A percentile compares a stretch with the other conserved stretches of the same genome.
phyloP scores from a whole-genome alignment of 2,888 invertebrate species.

The Pammene fasciana region DNA sequence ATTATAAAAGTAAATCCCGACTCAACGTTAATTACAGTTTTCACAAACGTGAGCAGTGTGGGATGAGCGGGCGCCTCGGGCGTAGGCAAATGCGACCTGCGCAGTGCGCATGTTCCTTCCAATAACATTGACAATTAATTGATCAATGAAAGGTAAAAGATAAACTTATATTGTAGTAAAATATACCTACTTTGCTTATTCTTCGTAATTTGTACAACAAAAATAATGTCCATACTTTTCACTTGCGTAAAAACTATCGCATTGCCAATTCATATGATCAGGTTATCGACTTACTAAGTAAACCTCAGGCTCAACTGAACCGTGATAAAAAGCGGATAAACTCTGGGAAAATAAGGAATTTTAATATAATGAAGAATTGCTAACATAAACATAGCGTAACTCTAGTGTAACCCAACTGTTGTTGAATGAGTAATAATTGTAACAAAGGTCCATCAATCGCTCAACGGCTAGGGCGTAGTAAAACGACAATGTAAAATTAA shows the following conservation, averaged over 20 bases:
- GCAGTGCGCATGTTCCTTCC: neutral
- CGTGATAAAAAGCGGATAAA: too few species aligned
- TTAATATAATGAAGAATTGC: too few species aligned
- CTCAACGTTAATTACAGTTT: constrained; percentile 29
- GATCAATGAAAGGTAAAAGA: constrained; percentile 30
- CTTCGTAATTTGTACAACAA: too few species aligned
- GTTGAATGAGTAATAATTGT: constrained; percentile 12
- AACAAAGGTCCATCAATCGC: constrained; percentile 41
- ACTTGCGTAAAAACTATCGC: too few species aligned
- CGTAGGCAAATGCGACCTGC: constrained; percentile 8
- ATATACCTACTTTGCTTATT: too few species aligned
- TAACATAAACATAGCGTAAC: too few species aligned
- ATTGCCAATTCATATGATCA: too few species aligned
- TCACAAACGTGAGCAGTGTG: constrained; percentile 32
- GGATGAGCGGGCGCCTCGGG: constrained; percentile 17
- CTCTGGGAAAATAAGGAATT: too few species aligned
- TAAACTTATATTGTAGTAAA: too few species aligned
- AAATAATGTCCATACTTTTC: too few species aligned
- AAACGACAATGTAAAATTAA: constrained; percentile 46
- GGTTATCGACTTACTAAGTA: too few species aligned
- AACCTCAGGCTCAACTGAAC: too few species aligned
- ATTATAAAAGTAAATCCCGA: constrained; percentile 28
- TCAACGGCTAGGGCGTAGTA: constrained; percentile 39
- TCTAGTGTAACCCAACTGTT: neutral
- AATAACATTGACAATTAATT: constrained; percentile 24